Base-by-base conservation (phyloP, 2,888 invertebrate species). In the Coremacera marginata region DNA sequence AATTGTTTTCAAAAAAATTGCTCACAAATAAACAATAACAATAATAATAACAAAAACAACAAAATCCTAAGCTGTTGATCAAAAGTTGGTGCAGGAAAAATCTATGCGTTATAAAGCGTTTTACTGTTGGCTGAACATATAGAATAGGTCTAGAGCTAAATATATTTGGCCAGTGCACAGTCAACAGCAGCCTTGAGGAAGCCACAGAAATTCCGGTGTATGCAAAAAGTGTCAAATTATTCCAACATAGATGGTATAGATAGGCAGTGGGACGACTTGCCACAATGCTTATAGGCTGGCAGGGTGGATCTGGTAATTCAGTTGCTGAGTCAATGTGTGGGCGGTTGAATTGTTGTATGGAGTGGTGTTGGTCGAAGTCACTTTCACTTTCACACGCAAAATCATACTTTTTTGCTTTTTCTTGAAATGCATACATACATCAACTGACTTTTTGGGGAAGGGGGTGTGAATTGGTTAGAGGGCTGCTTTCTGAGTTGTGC, bases 201-300 rank as follows among this genome's bases (percentile, higher is more conserved):
- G 75, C 52, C 25, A 16, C 22, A 51, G 51, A 67, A 72, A 74
- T 74, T 65, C 74, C 55, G 5, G 52, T 25, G 55, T 55, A 52
- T 34, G 55, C 67, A 22, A 37, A 65, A 65, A 74, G 74, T 74
- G 74, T 74, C 67, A 67, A 74, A 67, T 74, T 74, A 67, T 74
- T 44, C 25, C 22, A 31, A 44, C 22, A 37, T 27, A 25, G 25
- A 49, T 27, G 27, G n/a, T 27, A 49, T 25, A 51, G 22, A 7
- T 52, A 27, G 14, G 51, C 52, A 25, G 52, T 11, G 16, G 8
- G 9, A 19, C 34, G 19, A 22, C 25, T 14, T 49, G 8, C n/a
- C 27, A 19, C 27, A 19, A 25, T 19, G 27, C 5, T 5, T 34
- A 55, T 31, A 5, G 31, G 5, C 34, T 31, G 34, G 4, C 34